Base-by-base conservation (phyloP, 2,797 vertebrate genomes). In the Gymnoscopelus microlampas region DNA sequence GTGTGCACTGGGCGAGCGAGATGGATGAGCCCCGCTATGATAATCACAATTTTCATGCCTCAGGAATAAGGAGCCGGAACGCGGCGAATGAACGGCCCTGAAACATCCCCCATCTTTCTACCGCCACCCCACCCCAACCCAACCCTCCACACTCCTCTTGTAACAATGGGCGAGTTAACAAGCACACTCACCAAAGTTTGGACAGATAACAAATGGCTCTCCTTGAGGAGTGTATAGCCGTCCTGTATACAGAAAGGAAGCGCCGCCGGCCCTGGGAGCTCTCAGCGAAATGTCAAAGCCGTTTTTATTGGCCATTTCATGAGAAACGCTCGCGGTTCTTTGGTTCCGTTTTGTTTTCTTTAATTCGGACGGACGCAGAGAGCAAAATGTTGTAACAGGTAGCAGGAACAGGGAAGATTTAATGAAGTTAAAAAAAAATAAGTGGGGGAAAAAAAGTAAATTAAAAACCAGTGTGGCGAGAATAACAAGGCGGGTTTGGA, bases 131-230 rank as follows among this genome's bases (percentile, higher is more conserved):
- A 8, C 35, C 35, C 32, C 32, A 32, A 39, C 35, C 32, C 32
- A 32, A 39, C 35, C 35, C 35, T 39, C 35, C 35, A n/a, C 35
- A 39, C 13, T 4, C 63, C 70, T 60, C 32, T 0, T 76, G 71
- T 85, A 84, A 84, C 81, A 86, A 86, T 74, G 68, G 88, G 83
- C 91, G 84, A 88, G 76, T 87, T 85, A 88, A 88, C 76, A 84
- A 88, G 80, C 73, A 60, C 73, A 69, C 74, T 83, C 71, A 62
- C 78, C 80, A 73, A 83, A 86, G 79, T 88, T 88, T 78, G 72
- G 80, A 84, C 86, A 80, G 67, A 84, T 85, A 86, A 87, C 77
- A 84, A 92, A 89, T 82, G 82, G 56, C 67, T 82, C 81, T 82
- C 80, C 83, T 85, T 76, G 74, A 86, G 71, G 68, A 85, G 70